These are phyloP conservation scores for Microcebus tavaratra DNA, from an alignment of 2,113 vertebrate genomes.

Conservation along the genomic window DNA sequence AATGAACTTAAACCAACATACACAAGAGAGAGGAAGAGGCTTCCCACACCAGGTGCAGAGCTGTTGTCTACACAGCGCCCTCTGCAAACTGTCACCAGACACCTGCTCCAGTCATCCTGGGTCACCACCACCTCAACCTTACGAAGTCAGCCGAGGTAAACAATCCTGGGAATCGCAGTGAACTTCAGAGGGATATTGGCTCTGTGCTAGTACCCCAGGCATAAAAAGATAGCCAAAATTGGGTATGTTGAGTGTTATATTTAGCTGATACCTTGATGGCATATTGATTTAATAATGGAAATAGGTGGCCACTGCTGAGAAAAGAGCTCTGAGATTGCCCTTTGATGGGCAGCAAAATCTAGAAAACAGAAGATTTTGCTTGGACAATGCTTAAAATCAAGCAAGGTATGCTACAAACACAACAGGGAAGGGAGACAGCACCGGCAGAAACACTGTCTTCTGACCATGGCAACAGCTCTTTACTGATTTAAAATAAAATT, in stretches of 20 bases:
- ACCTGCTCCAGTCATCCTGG: not conserved
- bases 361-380: not conserved
- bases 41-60: not conserved
- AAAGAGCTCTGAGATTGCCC: slow-evolving; percentile 11
- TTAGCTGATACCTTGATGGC: not conserved
- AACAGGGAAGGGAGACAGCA: not conserved
- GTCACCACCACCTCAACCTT: not conserved
- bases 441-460: not conserved
- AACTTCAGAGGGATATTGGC: not conserved
- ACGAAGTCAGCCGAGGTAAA: not conserved
- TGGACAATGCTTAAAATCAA: slow-evolving; percentile 3
- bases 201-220: not conserved
- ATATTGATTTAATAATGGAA: slow-evolving; percentile 4
- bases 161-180: not conserved
- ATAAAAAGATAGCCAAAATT: not conserved
- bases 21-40: not conserved
- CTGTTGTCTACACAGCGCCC: not conserved
- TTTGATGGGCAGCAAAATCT: not conserved
- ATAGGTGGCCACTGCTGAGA: not conserved
- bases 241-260: not conserved
- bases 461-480: not conserved
- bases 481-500: not conserved
- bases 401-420: not conserved
- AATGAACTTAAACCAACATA: not conserved
- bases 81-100: not conserved